phyloP scores from a whole-genome alignment of 2,797 vertebrate species.

The Pogoniulus pusillus region DNA sequence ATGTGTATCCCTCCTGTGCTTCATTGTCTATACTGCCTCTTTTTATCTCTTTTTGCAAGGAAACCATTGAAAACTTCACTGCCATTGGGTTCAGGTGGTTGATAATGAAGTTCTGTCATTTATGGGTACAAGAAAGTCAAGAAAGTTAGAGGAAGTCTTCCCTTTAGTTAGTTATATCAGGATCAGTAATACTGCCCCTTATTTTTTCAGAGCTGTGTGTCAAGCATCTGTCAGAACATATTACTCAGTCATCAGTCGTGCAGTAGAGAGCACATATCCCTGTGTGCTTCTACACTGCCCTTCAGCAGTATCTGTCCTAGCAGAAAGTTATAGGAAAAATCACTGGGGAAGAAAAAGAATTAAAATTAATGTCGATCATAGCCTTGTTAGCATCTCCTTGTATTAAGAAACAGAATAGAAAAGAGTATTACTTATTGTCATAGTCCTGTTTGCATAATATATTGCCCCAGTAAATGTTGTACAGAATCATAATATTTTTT shows the following conservation, averaged over 20 bases:
- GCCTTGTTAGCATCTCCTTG: neutral
- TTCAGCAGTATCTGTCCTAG: neutral
- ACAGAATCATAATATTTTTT: neutral
- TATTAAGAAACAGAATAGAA: neutral
- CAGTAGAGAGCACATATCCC: neutral
- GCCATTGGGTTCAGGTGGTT: neutral
- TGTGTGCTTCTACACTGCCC: neutral
- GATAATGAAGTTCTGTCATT: neutral
- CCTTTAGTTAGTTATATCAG: neutral
- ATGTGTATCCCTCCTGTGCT: neutral
- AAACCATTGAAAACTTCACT: neutral
- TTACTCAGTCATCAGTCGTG: fast-evolving
- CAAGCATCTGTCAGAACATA: neutral
- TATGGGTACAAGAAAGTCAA: neutral
- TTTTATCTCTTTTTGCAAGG: neutral
- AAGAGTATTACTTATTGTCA: neutral
- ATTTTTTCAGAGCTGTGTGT: neutral
- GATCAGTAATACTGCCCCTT: neutral
- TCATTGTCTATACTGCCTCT: neutral
- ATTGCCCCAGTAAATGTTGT: neutral
- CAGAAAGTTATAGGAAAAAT: neutral
- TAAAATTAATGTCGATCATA: neutral
- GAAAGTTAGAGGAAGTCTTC: neutral
- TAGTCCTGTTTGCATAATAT: neutral
- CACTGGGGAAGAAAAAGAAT: neutral